Base-by-base conservation (phyloP, 2,888 invertebrate species). In the Synergus japonicus region DNA sequence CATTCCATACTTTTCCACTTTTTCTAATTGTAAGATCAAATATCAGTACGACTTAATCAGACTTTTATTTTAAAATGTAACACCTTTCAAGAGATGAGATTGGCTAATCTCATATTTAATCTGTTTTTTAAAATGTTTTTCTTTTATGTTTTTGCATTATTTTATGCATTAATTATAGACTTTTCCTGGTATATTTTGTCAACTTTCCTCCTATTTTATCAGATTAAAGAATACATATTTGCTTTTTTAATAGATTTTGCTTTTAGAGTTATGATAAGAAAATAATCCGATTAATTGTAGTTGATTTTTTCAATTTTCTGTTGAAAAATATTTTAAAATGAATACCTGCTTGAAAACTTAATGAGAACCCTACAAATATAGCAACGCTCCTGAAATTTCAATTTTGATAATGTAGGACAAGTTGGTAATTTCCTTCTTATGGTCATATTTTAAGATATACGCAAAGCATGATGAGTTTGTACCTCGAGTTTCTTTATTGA, bases 181-280 rank as follows among this genome's bases (percentile, higher is more conserved):
- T 37, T 54, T 54, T 54, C n/a, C 41, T 73, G 4, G 1, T 54
- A 37, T 54, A 37, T 54, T 67, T 67, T 22, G 46, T 67, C 46
- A 67, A 67, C 44, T 46, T 46, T 67, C 46, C 46, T 67, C 46
- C 18, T 67, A 46, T 13, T 69, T 69, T 41, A 58, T 49, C 49
- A 49, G 49, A 49, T 58, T n/a, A n/a, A 10, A 43, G 12, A 46
- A 37, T 37, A 13, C 49, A 73, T 37, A 54, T 73, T 73, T 41
- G 12, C 54, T n/a, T 37, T n/a, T 54, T n/a, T 4, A 10, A 4
- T 54, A 29, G 29, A 29, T 54, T 29, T 29, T 29, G 29, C 29
- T 29, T 29, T 29, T 44, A 44, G 46, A 73, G n/a, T 44, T 18
- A 54, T 54, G 54, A 73, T 69, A 49, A 69, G 29, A 54, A 54